These are phyloP conservation scores for Engraulis encrasicolus DNA, from an alignment of 2,113 vertebrate species.

Conservation along the genomic window DNA sequence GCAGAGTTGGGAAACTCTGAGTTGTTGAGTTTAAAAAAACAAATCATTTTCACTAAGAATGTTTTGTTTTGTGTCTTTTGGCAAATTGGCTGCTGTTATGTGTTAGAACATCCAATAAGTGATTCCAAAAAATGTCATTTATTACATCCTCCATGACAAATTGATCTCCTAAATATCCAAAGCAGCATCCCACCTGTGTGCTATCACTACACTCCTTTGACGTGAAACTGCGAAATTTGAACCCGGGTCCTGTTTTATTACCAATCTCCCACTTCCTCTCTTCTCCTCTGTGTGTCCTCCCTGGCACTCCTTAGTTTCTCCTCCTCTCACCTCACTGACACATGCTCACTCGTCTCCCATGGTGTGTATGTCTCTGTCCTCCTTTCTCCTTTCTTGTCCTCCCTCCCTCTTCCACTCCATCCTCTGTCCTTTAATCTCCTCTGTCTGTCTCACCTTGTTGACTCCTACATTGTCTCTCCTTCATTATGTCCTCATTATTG, in stretches of 20 bases:
- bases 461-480: background rate
- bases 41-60: too few species aligned
- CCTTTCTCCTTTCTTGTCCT: background rate
- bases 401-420: background rate
- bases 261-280: background rate
- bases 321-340: background rate
- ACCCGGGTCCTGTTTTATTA: background rate
- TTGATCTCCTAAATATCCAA: too few species aligned
- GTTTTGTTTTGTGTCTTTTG: too few species aligned
- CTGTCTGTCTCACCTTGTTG: background rate
- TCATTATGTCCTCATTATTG: too few species aligned
- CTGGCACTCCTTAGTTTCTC: too few species aligned
- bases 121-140: too few species aligned
- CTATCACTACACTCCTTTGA: background rate
- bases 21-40: too few species aligned
- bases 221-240: background rate
- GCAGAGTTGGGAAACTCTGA: background rate
- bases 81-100: too few species aligned
- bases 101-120: background rate
- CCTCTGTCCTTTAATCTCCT: background rate
- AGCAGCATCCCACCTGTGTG: background rate
- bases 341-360: too few species aligned
- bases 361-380: too few species aligned
- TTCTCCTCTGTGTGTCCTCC: background rate
- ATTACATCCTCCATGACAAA: too few species aligned